Evolutionary conservation across 1,140 invertebrate genomes (phyloP), one percentile per base, ranked within the genome.

Genomic region (Dinoponera quadriceps): DNA sequence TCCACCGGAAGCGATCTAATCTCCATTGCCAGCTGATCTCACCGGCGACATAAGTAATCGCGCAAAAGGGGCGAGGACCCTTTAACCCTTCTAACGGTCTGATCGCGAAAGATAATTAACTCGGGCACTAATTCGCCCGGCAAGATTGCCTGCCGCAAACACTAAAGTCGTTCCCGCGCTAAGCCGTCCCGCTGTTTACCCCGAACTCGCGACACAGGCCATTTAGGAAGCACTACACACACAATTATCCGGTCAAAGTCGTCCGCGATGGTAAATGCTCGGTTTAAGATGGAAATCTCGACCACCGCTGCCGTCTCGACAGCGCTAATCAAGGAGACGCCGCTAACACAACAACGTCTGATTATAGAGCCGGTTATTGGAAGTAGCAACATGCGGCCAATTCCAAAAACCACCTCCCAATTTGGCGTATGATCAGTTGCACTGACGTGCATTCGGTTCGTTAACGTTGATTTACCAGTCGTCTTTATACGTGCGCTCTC

Each of bases 91-190:
- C 18, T 29, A 57, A 57, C 33, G 14, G 33, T 69, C 44, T 71
- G 75, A 80, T 80, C 51, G 65, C 63, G 33, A 38, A 29, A 29
- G 75, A 80, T 80, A 71, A 69, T 80, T 57, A 80, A 80, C 65
- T 80, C 63, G 29, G 22, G 20, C 75, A 78, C 51, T 80, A 80
- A 80, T 80, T 80, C 69, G 75, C 75, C 54, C 75, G 14, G 33
- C 51, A 80, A 80, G 75, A 80, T 80, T 80, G 65, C 65, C 48
- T 80, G 51, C 75, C 65, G 75, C 75, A 80, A 80, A 80, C 75
- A 80, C 65, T 59, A 22, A 71, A 80, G 65, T 71, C 51, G 18
- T 54, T 44, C 22, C 51, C 49, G 20, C 51, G 51, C 33, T 69
- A 80, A 80, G 33, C 65, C 13, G 22, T 69, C 63, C 25, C 16